These are phyloP conservation scores for Andricus quercusramuli DNA, from an alignment of 2,888 invertebrate species.

Conservation along the genomic window DNA sequence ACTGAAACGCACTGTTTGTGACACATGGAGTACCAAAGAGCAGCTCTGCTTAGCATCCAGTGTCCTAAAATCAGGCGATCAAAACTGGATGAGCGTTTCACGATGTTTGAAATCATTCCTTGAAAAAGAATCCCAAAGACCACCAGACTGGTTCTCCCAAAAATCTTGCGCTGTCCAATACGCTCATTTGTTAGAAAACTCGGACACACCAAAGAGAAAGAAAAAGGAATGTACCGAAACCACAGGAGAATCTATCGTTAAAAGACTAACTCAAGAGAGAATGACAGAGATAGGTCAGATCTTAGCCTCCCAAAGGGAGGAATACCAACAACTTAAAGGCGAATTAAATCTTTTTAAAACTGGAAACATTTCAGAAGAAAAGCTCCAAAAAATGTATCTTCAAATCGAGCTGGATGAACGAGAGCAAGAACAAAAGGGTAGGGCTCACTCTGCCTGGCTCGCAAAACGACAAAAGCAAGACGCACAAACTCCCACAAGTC, in stretches of 20 bases:
- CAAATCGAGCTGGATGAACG: conserved; percentile 86
- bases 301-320: conserved; percentile 86
- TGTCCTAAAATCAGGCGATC: conserved; percentile 91
- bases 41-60: conserved; percentile 92
- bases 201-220: conserved; percentile 91
- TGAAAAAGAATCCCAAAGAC: conserved; percentile 84
- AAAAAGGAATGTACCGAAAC: conserved; percentile 87
- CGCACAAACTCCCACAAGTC: conserved; percentile 54
- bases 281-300: conserved; percentile 87
- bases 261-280: conserved; percentile 88
- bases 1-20: conserved; percentile 86
- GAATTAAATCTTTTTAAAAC: conserved; percentile 81
- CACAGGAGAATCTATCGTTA: conserved; percentile 89
- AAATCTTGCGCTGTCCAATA: conserved; percentile 95
- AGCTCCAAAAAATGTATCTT: conserved; percentile 86
- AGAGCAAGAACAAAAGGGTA: conserved; percentile 85
- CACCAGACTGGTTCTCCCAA: conserved; percentile 93
- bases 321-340: conserved; percentile 86
- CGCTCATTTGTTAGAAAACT: conserved; percentile 88
- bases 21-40: conserved; percentile 92
- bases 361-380: conserved; percentile 84
- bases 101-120: conserved; percentile 88
- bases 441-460: conserved; percentile 77
- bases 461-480: conserved; percentile 73
- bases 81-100: conserved; percentile 95